These are phyloP conservation scores for Ophiodon elongatus DNA, from an alignment of 2,113 vertebrate genomes.

Conservation along the genomic window DNA sequence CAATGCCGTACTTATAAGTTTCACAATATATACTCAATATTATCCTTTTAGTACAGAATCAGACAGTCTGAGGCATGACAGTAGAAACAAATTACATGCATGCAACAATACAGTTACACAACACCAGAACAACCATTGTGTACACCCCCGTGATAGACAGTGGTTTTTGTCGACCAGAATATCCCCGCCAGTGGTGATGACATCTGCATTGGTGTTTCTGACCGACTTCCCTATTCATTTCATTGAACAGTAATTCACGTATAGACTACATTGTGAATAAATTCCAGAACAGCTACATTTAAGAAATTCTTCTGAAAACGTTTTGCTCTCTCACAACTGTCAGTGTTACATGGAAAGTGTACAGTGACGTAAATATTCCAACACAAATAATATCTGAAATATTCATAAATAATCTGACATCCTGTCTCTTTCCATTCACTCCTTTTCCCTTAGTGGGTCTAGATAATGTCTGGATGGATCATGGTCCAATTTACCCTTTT, in stretches of 20 bases:
- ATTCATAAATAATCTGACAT: neutral
- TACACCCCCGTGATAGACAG: neutral
- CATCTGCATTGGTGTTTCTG: no score
- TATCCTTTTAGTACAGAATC: neutral
- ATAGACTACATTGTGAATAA: neutral
- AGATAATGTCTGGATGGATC: neutral
- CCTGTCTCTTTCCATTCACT: neutral
- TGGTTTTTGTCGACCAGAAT: neutral
- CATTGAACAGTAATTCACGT: neutral
- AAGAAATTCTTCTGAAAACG: neutral
- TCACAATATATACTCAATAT: neutral
- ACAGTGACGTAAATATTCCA: neutral
- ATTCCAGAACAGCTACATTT: neutral
- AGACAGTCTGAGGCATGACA: neutral
- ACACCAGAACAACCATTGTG: neutral
- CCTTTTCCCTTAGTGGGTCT: neutral
- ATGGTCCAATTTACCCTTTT: neutral
- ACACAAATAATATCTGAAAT: neutral
- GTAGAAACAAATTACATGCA: neutral
- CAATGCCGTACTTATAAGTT: neutral
- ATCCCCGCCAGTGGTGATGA: no score
- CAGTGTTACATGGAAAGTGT: neutral
- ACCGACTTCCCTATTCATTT: no score
- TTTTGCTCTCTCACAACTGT: neutral
- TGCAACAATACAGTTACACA: neutral